Percentiles rank a stretch among this genome's conserved stretches.
Evolutionary conservation across 2,888 invertebrate genomes (phyloP).

Genomic region (Zygothrica quintamaculata): DNA sequence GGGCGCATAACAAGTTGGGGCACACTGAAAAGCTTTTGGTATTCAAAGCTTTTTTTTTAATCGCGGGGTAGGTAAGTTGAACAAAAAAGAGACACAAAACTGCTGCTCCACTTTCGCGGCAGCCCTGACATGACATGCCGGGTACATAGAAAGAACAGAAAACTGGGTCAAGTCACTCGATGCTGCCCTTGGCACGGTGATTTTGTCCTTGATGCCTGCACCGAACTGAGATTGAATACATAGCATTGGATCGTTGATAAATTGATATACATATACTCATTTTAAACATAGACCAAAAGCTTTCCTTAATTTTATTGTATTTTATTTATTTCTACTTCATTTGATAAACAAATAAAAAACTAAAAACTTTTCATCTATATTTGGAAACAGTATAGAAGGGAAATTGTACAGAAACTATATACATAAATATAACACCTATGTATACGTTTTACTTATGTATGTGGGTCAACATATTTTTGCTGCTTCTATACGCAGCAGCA

Average conservation of each 20-base stretch:
- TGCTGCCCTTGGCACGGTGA: slow-evolving; percentile 55
- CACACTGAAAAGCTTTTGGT: background rate
- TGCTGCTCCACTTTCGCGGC: slow-evolving; percentile 43
- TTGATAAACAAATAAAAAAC: too few relatives aligned
- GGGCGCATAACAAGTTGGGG: background rate
- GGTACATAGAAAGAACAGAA: background rate
- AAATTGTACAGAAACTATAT: background rate
- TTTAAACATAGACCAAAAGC: too few relatives aligned
- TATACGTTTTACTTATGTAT: background rate
- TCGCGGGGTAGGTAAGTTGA: too few relatives aligned
- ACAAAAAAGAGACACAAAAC: slow-evolving; percentile 3
- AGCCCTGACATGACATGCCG: slow-evolving; percentile 34
- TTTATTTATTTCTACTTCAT: background rate
- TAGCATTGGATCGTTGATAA: slow-evolving; percentile 4
- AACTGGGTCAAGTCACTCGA: slow-evolving; percentile 59
- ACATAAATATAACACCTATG: background rate
- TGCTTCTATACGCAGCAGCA: too few relatives aligned
- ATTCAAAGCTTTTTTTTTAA: slow-evolving; percentile 8
- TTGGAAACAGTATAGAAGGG: background rate
- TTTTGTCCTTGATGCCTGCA: slow-evolving; percentile 57
- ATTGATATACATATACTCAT: background rate
- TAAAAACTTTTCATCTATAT: background rate
- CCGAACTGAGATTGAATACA: slow-evolving; percentile 21
- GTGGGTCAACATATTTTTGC: background rate
- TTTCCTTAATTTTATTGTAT: too few relatives aligned